Base-by-base conservation (phyloP, 1,140 invertebrate species). In the Mylabris phalerata region DNA sequence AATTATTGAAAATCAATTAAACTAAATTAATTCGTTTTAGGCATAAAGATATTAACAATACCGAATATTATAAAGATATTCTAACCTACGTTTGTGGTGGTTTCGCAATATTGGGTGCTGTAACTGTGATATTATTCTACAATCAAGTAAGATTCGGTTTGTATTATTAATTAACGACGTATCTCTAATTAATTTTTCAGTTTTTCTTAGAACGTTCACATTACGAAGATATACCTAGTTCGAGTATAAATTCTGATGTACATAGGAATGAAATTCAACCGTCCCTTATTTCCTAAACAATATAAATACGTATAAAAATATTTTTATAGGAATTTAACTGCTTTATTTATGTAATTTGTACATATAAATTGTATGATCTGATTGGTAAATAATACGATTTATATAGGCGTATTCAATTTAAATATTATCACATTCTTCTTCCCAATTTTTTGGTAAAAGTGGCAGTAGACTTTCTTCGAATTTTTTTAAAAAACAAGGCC, bases 21-120 rank as follows among this genome's bases (percentile, higher is more conserved):
- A n/a, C 2, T 26, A 26, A 50, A 48, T 19, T 48, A 49, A 38
- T 19, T 19, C 19, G 19, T 66, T 67, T 9, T 42, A 70, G 67
- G 47, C 72, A 73, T 55, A 64, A 62, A 13, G 57, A 57, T 25
- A 46, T 40, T n/a, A 48, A 72, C 1, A 70, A 70, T 9, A 54
- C 50, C 3, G 65, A 63, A 4, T 81, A 77, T 62, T 80, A 80
- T 52, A 71, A 76, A 5, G 71, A 78, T 55, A 73, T 75, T 11
- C 58, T 81, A 45, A 72, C 75, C 0, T 77, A 76, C 65, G 75
- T 78, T 4, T 84, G 84, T 43, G 81, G 82, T n/a, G 82, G 80
- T 24, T 80, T 81, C 24, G 79, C 81, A 60, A 69, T 83, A 45
- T 78, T 84, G 62, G 81, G 83, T 40, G 56, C 62, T n/a, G 7